Evolutionary conservation across 2,888 invertebrate genomes (phyloP).

Genomic region (Terebella lapidaria): DNA sequence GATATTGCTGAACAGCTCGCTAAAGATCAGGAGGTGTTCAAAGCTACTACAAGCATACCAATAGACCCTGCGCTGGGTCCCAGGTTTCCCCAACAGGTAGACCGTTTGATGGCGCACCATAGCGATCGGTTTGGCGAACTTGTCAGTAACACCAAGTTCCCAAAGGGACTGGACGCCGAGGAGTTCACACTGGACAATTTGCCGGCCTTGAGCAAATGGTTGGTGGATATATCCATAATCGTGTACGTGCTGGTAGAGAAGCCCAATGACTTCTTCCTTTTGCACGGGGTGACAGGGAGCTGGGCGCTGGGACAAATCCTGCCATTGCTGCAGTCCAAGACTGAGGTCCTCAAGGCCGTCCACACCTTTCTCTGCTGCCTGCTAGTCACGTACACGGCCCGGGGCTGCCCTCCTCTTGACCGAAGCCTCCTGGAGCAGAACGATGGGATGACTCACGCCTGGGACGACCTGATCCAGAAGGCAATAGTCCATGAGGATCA

Average conservation of each 20-base stretch:
- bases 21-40: neutral
- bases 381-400: conserved; percentile 6
- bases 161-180: too few species aligned
- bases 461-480: conserved; percentile 1
- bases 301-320: conserved; percentile 13
- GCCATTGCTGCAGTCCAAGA: neutral
- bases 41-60: too few species aligned
- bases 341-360: neutral
- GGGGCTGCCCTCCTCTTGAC: neutral
- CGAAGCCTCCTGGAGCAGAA: neutral
- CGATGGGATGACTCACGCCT: neutral
- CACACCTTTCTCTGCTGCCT: conserved; percentile 1
- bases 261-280: conserved; percentile 18
- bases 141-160: too few species aligned
- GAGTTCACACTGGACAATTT: neutral
- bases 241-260: conserved; percentile 10
- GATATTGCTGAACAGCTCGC: neutral
- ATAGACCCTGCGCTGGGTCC: too few species aligned
- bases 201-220: conserved; percentile 4
- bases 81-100: too few species aligned
- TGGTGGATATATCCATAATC: conserved; percentile 13
- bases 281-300: conserved; percentile 19
- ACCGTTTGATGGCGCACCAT: too few species aligned
- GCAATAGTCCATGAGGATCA: conserved; percentile 2
- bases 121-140: too few species aligned